Evolutionary conservation across 2,888 invertebrate species (phyloP).

Genomic region (Leptinotarsa rubiginosa): DNA sequence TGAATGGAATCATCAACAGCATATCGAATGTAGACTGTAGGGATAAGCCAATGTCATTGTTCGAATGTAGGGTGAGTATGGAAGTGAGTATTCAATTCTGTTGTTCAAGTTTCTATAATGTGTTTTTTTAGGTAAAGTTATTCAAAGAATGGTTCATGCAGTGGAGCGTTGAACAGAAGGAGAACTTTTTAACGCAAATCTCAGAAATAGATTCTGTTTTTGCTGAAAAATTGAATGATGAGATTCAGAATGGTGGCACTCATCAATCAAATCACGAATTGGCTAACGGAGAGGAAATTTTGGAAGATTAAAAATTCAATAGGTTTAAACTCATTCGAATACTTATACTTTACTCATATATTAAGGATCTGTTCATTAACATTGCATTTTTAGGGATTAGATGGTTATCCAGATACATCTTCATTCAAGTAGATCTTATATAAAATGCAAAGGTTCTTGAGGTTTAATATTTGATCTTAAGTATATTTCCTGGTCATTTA

Average conservation of each 20-base stretch:
- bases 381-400: conserved; percentile 6
- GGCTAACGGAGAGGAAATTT: conserved; percentile 51
- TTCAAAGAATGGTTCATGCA: conserved; percentile 87
- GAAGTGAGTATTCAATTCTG: background rate
- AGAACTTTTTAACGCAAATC: conserved; percentile 76
- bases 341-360: conserved; percentile 6
- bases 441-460: background rate
- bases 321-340: too few relatives aligned
- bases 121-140: conserved; percentile 75
- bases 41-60: conserved; percentile 84
- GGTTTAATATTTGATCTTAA: background rate
- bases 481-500: conserved; percentile 9
- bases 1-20: conserved; percentile 80
- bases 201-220: conserved; percentile 80
- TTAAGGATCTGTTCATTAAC: conserved; percentile 5
- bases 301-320: conserved; percentile 52
- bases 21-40: conserved; percentile 76
- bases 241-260: conserved; percentile 65
- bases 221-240: conserved; percentile 75
- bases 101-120: background rate
- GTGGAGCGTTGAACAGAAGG: conserved; percentile 81
- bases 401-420: background rate
- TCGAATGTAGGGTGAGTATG: conserved; percentile 80
- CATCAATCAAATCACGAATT: conserved; percentile 41
- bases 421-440: background rate